Evolutionary conservation across 2,797 vertebrate genomes (phyloP), one percentile per base, ranked within the genome.

Genomic region (Microctenopoma steveboyesi): DNA sequence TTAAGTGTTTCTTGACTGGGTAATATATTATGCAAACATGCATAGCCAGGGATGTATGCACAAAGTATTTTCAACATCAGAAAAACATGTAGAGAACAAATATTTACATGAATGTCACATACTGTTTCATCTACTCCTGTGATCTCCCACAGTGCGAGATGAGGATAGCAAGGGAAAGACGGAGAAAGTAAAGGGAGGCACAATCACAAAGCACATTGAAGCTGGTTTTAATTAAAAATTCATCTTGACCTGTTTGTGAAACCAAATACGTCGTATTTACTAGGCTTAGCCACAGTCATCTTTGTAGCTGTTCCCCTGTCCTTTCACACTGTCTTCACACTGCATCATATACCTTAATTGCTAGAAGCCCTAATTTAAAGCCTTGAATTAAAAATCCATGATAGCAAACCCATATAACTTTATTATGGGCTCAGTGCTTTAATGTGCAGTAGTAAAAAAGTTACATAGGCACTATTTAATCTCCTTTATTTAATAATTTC

Each of bases 341-440:
- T 85, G 68, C 62, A 1, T 81, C 57, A 83, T 72, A 64, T 79
- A 68, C 62, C 47, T 76, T 84, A 60, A 71, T 71, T 71, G 74
- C 69, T 79, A 5, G 33, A 77, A 77, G 82, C 57, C 47, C 64
- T 71, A 69, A 81, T 90, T 88, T 83, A 84, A 83, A 87, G 54
- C 54, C 67, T 72, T 65, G 59, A 82, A 86, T 87, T 74, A 82
- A 84, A 86, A 83, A 64, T 65, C 61, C 70, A 71, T 52, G 69
- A 75, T 61, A 75, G 80, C 46, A 74, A 77, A 76, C 53, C 68
- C 65, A 59, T 85, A 79, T 78, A 85, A 84, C 67, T 88, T 84
- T 88, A 84, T 85, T 73, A 84, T 76, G 54, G 71, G 66, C 60
- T 76, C 66, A 69, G 63, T 78, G 71, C 65, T 81, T 85, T 81